These are phyloP conservation scores for Chironomus tepperi DNA, from an alignment of 1,140 invertebrate species.

Conservation along the genomic window DNA sequence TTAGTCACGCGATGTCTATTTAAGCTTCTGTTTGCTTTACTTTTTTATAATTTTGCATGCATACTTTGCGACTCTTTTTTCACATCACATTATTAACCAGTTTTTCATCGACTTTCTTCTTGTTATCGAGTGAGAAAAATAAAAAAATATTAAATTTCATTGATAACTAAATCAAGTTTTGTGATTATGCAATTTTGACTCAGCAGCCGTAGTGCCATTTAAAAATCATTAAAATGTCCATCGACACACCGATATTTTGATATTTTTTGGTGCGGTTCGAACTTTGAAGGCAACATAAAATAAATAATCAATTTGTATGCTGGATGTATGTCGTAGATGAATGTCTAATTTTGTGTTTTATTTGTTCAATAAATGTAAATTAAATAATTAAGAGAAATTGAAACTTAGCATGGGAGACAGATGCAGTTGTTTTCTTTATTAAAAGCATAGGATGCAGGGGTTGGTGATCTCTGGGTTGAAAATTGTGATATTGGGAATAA, in stretches of 20 bases:
- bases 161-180: conserved; percentile 8
- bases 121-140: neutral
- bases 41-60: neutral
- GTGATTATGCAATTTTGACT: neutral
- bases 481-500: too few relatives aligned
- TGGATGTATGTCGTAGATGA: too few relatives aligned
- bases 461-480: too few relatives aligned
- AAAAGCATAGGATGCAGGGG: too few relatives aligned
- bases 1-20: neutral
- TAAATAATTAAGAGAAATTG: too few relatives aligned
- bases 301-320: too few relatives aligned
- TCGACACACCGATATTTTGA: neutral
- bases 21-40: neutral
- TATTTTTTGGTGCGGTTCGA: too few relatives aligned
- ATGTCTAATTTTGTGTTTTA: too few relatives aligned
- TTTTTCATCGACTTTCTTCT: neutral
- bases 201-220: neutral
- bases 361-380: too few relatives aligned
- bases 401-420: too few relatives aligned
- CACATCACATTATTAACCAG: neutral
- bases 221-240: conserved; percentile 11
- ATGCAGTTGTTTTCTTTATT: too few relatives aligned
- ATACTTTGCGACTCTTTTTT: neutral
- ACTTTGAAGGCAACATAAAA: too few relatives aligned
- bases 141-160: neutral